Evolutionary conservation across 2,888 invertebrate species (phyloP), one percentile per base, ranked within the genome.

Genomic region (Drosophila prostipennis): DNA sequence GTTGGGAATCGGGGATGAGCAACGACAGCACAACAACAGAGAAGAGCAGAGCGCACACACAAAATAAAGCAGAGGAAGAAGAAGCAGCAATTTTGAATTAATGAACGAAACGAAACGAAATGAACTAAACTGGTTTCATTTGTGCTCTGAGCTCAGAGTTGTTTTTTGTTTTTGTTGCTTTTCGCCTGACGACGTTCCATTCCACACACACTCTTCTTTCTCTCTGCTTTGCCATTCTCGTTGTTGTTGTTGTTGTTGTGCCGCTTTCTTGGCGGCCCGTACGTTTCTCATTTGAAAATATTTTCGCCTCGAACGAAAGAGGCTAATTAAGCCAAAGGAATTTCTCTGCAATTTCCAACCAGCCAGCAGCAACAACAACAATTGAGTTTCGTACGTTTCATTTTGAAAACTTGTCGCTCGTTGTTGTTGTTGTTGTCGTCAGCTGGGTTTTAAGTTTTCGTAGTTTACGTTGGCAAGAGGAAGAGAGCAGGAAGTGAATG

Each of bases 61-160:
- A 63, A 63, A 63, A 63, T 63, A 61, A 63, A 72, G 61, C 58
- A 60, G 64, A 46, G 51, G 61, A 73, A 72, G 40, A 53, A 54
- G 51, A 19, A 52, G 26, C 43, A 58, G 57, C 57, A 58, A 89
- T 91, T 90, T 87, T 81, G 85, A 89, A 87, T 90, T 91, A 91
- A 91, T 90, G 90, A 91, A 91, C 87, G 89, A 87, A 81, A 87
- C 86, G 88, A 87, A 85, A 87, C 87, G 85, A 86, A 86, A 87
- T 87, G 83, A 89, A 89, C 87, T 89, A 86, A 89, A 87, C 89
- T 90, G 88, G 89, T 89, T 89, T 89, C 84, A 84, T 84, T 89
- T 80, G 80, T 80, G 79, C 80, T 83, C 76, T 84, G 77, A 87
- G 87, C 80, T 81, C 87, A 71, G 70, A 72, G 81, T 84, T 87